Evolutionary conservation across 1,140 invertebrate genomes (phyloP).

Genomic region (Liolophura sinensis): DNA sequence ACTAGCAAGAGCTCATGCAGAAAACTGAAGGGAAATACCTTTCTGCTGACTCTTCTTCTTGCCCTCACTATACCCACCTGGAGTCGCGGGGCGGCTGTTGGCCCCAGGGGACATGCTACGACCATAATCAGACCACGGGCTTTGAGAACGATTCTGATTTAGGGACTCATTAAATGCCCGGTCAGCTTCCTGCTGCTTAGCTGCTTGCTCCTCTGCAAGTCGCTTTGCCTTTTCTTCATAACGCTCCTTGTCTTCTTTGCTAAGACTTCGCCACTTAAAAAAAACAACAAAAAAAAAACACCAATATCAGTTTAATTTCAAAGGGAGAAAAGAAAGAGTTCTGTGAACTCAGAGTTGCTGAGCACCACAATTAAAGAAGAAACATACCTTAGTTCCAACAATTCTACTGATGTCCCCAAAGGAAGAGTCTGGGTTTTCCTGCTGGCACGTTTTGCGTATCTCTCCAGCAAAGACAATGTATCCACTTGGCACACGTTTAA

Average conservation of each 20-base stretch:
- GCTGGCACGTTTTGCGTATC: constrained; percentile 81
- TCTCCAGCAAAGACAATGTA: constrained; percentile 99
- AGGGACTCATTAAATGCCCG: constrained; percentile 47
- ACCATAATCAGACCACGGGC: constrained; percentile 34
- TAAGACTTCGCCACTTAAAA: constrained; percentile 85
- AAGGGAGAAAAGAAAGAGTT: constrained; percentile 19
- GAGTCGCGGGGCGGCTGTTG: constrained; percentile 18
- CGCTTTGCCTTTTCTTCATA: constrained; percentile 73
- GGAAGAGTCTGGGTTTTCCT: constrained; percentile 89
- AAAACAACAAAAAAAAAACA: constrained; percentile 6
- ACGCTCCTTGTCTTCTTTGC: constrained; percentile 82
- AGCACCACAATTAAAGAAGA: neutral
- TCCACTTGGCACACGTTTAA: constrained; percentile 87
- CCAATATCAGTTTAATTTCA: neutral
- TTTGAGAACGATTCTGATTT: constrained; percentile 28
- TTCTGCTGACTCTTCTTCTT: neutral
- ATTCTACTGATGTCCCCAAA: constrained; percentile 98
- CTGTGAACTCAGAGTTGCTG: neutral
- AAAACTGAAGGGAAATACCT: neutral
- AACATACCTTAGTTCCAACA: constrained; percentile 85
- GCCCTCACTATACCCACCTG: constrained; percentile 9
- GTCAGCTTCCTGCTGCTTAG: constrained; percentile 51
- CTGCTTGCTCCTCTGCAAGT: constrained; percentile 47
- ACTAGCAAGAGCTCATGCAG: neutral
- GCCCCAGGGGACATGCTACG: constrained; percentile 22